Conservation (phyloP, 2,113 vertebrate species). For the Chaetodon trifascialis region DNA sequence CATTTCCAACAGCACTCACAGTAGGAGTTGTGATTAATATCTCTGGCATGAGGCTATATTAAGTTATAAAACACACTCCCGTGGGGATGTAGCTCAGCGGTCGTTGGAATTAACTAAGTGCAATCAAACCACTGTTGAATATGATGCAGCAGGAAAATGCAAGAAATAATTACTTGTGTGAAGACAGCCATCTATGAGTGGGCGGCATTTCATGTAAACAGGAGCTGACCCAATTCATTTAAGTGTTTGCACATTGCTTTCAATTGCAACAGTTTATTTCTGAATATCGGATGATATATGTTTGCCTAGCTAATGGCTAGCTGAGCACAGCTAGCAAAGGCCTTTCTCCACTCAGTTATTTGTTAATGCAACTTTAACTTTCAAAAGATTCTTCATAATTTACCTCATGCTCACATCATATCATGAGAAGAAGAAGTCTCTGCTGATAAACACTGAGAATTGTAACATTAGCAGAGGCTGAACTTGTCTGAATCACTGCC, state of each 20-base stretch:
- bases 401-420: background rate
- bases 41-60: too few relatives aligned
- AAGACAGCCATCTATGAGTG: background rate
- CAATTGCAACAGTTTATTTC: too few relatives aligned
- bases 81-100: background rate
- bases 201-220: background rate
- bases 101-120: background rate
- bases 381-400: too few relatives aligned
- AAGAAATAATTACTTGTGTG: background rate
- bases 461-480: background rate
- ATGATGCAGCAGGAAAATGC: background rate
- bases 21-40: too few relatives aligned
- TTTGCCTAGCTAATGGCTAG: too few relatives aligned
- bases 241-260: too few relatives aligned
- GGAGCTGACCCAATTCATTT: too few relatives aligned
- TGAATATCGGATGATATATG: too few relatives aligned
- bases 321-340: too few relatives aligned
- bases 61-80: too few relatives aligned
- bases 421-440: background rate
- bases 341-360: too few relatives aligned
- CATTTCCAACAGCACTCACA: slow-evolving; percentile 46
- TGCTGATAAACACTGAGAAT: background rate
- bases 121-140: background rate
- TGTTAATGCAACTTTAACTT: too few relatives aligned
- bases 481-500: background rate